These are phyloP conservation scores for Papilio gigon DNA, from an alignment of 2,888 invertebrate species.

Conservation along the genomic window DNA sequence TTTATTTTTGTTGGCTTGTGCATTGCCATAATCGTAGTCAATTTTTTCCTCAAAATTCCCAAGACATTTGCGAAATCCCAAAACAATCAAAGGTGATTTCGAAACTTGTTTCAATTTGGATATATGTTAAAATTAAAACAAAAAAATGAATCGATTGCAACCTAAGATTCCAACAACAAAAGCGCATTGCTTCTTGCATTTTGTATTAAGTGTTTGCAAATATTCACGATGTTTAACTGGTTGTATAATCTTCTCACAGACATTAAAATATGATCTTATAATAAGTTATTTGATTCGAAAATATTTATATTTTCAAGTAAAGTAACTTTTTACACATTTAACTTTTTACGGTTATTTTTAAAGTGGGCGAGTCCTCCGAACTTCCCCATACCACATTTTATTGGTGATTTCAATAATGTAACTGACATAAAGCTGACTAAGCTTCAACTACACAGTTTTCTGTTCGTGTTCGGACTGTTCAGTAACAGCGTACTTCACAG, in stretches of 20 bases:
- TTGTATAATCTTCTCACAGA: background rate
- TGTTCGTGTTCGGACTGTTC: background rate
- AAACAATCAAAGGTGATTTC: slow-evolving; percentile 24
- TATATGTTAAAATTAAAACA: slow-evolving; percentile 20
- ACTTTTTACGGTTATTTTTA: background rate
- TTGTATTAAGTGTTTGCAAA: background rate
- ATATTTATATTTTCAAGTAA: background rate
- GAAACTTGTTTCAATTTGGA: slow-evolving; percentile 27
- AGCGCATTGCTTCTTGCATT: background rate
- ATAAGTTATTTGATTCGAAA: background rate
- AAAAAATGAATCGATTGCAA: background rate
- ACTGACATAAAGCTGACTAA: background rate
- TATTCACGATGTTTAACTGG: background rate
- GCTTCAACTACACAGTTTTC: background rate
- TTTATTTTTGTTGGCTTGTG: background rate
- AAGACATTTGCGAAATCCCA: background rate
- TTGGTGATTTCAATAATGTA: background rate
- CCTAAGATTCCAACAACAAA: slow-evolving; percentile 1
- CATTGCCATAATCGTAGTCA: background rate
- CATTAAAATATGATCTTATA: background rate
- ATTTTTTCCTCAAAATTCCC: background rate
- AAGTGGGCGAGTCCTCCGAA: slow-evolving; percentile 11
- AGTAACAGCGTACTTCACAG: background rate
- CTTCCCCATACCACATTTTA: background rate
- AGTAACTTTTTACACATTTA: background rate